A percentile compares a stretch with the other conserved stretches of the same genome.
These are phyloP conservation scores for Macheiramphus alcinus DNA, from an alignment of 2,113 vertebrate species.

Conservation along the genomic window DNA sequence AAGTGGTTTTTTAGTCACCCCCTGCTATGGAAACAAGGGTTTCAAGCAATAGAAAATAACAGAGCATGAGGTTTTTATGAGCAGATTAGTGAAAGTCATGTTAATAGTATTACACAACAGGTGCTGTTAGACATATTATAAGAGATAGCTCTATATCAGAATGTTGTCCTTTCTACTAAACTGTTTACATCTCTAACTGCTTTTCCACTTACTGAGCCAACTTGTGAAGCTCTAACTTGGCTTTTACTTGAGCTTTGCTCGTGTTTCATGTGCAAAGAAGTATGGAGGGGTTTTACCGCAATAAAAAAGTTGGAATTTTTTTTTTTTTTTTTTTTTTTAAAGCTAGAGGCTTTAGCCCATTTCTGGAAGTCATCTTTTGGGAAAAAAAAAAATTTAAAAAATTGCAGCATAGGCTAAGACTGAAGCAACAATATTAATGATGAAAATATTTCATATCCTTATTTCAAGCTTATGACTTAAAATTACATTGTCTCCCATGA, in stretches of 20 bases:
- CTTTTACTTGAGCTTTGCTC: neutral
- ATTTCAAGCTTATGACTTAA: neutral
- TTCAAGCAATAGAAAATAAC: conserved; percentile 4
- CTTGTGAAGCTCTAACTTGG: neutral
- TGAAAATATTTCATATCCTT: neutral
- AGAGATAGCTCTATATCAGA: neutral
- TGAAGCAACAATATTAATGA: neutral
- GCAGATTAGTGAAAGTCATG: neutral
- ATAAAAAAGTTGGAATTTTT: neutral
- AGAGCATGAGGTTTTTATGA: neutral
- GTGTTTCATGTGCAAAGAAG: neutral
- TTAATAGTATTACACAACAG: neutral
- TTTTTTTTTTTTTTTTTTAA: neutral
- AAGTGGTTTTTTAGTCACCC: neutral
- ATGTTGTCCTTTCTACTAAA: neutral
- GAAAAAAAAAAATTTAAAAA: neutral
- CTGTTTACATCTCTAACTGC: neutral
- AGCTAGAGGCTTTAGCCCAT: neutral
- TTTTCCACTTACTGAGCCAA: neutral
- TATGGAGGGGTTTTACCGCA: neutral
- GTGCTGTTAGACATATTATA: neutral
- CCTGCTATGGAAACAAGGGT: neutral
- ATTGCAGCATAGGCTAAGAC: neutral
- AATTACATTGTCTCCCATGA: neutral
- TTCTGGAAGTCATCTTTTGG: neutral